Base-by-base conservation (phyloP, 2,113 vertebrate genomes). In the Dermatemys mawii region DNA sequence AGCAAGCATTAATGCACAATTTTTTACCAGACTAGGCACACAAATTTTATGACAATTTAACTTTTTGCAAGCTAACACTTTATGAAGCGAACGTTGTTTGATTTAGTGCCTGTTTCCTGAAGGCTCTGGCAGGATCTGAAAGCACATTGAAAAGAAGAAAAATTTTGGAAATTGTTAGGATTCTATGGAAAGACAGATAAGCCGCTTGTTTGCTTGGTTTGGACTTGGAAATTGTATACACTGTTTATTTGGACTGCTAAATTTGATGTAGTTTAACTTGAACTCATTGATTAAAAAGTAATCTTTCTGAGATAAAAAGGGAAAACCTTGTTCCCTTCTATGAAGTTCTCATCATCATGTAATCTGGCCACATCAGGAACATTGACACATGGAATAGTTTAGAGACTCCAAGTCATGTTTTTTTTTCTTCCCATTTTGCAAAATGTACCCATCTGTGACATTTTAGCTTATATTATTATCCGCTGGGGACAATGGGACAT, bases 211-310 rank as follows among this genome's bases (percentile, higher is more conserved):
- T 27, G 0, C 78, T n/a, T 9, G 1, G 79, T 54, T 80, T 60
- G 4, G 63, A 51, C n/a, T 26, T n/a, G 55, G 0, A 86, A 49
- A 53, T 79, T 6, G 50, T 38, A 82, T 0, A 0, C 27, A 35
- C 88, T 76, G 63, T 38, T 63, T 86, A 55, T 83, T 75, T 19
- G 14, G 16, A 14, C 83, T 82, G 81, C 10, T 84, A 93, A 73
- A 1, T 5, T 73, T 70, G 54, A 88, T 55, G 51, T 44, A 16
- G 85, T 93, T 89, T 93, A 94, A 89, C 83, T 94, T 82, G 54
- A 88, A 94, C 81, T 78, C 76, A 11, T 53, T 22, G 17, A 12
- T 94, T 95, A 93, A 92, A 80, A 79, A 89, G 86, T 95, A 94
- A 93, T n/a, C 76, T 76, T 67, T 67, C 21, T 83, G 84, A 79